Percentiles rank a stretch among this genome's conserved stretches.
Evolutionary conservation across 1,140 invertebrate species (phyloP).

Genomic region (Spodoptera frugiperda): DNA sequence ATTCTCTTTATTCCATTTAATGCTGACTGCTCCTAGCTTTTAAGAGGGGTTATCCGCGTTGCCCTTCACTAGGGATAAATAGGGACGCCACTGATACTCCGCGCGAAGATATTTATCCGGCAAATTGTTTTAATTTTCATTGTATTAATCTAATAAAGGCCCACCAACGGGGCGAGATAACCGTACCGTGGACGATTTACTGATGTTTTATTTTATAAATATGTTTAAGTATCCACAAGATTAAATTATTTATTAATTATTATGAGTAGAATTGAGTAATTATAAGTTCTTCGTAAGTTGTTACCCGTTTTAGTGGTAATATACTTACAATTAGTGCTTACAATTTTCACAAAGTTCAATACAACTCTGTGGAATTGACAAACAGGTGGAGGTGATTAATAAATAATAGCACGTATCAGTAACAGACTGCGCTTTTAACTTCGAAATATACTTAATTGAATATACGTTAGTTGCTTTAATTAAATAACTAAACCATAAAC

Average conservation of each 20-base stretch:
- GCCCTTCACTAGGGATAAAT: constrained; percentile 83
- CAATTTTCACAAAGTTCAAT: not conserved
- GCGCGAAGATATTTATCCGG: constrained; percentile 86
- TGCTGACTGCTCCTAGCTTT: constrained; percentile 86
- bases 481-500: constrained; percentile 35
- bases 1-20: constrained; percentile 86
- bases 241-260: constrained; percentile 71
- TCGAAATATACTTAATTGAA: constrained; percentile 2
- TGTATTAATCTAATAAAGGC: constrained; percentile 85
- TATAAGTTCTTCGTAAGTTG: not conserved
- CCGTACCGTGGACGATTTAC: constrained; percentile 73
- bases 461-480: constrained; percentile 14
- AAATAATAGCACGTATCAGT: not conserved
- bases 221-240: constrained; percentile 68
- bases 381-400: not conserved
- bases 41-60: constrained; percentile 85
- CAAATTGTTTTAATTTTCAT: constrained; percentile 87
- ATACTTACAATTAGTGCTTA: not conserved
- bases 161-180: constrained; percentile 81
- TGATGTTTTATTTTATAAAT: constrained; percentile 76
- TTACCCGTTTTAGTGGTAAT: not conserved
- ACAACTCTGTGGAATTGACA: not conserved
- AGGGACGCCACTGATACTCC: constrained; percentile 82
- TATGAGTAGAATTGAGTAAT: not conserved
- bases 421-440: constrained; percentile 4